Evolutionary conservation across 2,797 vertebrate species (phyloP).

Genomic region (Urocyon cinereoargenteus): DNA sequence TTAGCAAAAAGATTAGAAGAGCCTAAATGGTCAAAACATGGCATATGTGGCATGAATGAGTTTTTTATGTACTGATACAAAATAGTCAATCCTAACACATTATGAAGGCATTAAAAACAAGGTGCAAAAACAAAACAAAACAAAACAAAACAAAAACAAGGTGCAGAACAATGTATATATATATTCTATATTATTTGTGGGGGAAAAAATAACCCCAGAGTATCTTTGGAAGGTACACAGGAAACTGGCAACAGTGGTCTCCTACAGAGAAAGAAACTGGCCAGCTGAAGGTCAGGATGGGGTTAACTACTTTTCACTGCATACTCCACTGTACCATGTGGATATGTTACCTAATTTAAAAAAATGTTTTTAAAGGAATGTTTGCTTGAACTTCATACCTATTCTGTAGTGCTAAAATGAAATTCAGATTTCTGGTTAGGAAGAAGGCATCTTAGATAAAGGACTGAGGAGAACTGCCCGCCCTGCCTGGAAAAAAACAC

Average conservation of each 20-base stretch:
- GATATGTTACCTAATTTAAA: background rate
- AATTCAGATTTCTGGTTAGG: background rate
- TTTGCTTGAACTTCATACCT: background rate
- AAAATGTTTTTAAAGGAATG: background rate
- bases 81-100: background rate
- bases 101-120: background rate
- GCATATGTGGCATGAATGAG: background rate
- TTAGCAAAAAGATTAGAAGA: background rate
- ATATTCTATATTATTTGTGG: background rate
- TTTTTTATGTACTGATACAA: background rate
- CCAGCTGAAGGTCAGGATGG: background rate
- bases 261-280: background rate
- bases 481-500: background rate
- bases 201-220: background rate
- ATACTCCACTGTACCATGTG: background rate
- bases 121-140: background rate
- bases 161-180: background rate
- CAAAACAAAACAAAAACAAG: background rate
- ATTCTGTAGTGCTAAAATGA: background rate
- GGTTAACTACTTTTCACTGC: background rate
- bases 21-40: background rate
- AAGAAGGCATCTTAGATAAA: background rate
- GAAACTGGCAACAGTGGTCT: background rate
- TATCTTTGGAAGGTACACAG: background rate
- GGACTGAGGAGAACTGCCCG: background rate